Evolutionary conservation across 2,113 vertebrate genomes (phyloP).

Genomic region (Mormyrus lacerda): DNA sequence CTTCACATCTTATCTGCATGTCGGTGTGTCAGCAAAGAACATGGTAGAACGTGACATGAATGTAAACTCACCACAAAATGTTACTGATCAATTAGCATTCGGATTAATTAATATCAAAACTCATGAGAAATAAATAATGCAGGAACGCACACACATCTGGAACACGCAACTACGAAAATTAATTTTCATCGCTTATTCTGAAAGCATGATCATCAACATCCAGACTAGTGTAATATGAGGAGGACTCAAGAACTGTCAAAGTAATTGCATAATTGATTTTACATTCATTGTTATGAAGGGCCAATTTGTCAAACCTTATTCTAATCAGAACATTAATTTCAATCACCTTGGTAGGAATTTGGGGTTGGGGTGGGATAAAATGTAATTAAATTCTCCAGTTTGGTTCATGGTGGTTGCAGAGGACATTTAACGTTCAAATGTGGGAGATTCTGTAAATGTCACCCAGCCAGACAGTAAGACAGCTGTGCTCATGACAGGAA

Average conservation of each 20-base stretch:
- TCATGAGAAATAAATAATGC: background rate
- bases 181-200: background rate
- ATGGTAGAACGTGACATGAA: background rate
- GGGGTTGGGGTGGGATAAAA: background rate
- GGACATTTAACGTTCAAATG: constrained; percentile 50
- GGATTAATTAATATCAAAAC: background rate
- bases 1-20: background rate
- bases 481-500: background rate
- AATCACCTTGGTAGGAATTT: background rate
- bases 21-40: background rate
- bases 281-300: background rate
- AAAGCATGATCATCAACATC: background rate
- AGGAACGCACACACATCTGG: background rate
- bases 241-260: background rate
- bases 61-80: background rate
- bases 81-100: background rate
- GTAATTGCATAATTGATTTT: constrained; percentile 6
- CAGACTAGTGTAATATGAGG: background rate
- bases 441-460: constrained; percentile 51
- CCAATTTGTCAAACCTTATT: constrained; percentile 2
- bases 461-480: constrained; percentile 36
- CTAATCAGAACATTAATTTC: constrained; percentile 1
- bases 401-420: constrained; percentile 22
- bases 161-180: background rate
- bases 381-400: background rate